These are phyloP conservation scores for Pocillopora damicornis DNA, from an alignment of 64 coral and sea anemone species.

Conservation along the genomic window DNA sequence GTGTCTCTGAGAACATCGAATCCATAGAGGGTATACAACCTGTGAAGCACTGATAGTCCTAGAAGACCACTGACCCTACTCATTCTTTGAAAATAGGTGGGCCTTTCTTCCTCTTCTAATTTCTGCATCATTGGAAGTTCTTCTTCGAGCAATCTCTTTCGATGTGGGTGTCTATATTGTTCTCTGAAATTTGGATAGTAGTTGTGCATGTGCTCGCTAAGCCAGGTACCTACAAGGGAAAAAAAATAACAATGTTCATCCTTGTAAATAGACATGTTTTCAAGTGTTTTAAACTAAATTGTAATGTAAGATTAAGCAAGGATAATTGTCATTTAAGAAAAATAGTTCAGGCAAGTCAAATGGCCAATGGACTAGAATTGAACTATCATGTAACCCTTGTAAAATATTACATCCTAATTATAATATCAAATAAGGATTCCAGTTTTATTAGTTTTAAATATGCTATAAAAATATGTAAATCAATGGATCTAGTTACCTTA, in stretches of 20 bases:
- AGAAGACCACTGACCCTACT: not conserved
- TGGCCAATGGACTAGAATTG: too few relatives aligned
- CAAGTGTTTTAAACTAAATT: too few relatives aligned
- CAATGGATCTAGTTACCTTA: too few relatives aligned
- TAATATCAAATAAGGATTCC: too few relatives aligned
- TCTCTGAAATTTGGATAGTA: conserved; percentile 31
- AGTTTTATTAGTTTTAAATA: too few relatives aligned
- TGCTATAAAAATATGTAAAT: too few relatives aligned
- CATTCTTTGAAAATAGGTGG: conserved; percentile 4
- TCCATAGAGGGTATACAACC: conserved; percentile 18
- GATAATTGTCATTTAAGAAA: too few relatives aligned
- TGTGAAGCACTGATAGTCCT: conserved; percentile 5
- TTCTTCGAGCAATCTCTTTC: conserved; percentile 5
- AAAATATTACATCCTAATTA: too few relatives aligned
- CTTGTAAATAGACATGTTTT: too few relatives aligned
- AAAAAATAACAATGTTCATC: not conserved
- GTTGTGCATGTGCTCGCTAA: not conserved
- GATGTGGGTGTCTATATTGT: conserved; percentile 14
- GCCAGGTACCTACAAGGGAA: conserved; percentile 13
- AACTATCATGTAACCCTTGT: not conserved
- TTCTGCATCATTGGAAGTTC: conserved; percentile 15
- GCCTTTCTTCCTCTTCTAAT: conserved; percentile 31
- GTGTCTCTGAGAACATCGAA: conserved; percentile 9
- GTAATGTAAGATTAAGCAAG: too few relatives aligned
- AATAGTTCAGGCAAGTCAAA: too few relatives aligned